Evolutionary conservation across 2,797 vertebrate species (phyloP).

Genomic region (Mastacembelus armatus): DNA sequence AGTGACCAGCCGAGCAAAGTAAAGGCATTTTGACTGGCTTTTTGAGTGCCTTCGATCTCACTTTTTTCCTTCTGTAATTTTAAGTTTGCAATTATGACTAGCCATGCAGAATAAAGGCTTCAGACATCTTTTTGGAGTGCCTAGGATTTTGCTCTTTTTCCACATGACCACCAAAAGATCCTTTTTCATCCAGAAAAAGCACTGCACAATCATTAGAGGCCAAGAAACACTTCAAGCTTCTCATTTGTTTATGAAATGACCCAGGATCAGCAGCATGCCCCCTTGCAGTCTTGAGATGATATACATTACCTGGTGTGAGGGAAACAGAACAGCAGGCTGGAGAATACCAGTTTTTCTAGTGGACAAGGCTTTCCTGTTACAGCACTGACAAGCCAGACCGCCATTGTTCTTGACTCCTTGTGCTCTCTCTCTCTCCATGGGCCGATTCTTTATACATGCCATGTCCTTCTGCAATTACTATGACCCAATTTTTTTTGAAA

Average conservation of each 20-base stretch:
- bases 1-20: conserved; percentile 61
- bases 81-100: conserved; percentile 62
- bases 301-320: conserved; percentile 28
- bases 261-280: conserved; percentile 15
- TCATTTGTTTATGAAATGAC: conserved; percentile 57
- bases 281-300: conserved; percentile 22
- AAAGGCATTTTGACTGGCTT: conserved; percentile 60
- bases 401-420: conserved; percentile 70
- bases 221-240: conserved; percentile 42
- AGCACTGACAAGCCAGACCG: conserved; percentile 59
- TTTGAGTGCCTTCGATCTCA: conserved; percentile 50
- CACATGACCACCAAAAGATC: conserved; percentile 51
- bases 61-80: conserved; percentile 57
- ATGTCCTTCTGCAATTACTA: conserved; percentile 73
- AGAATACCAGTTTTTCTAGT: conserved; percentile 24
- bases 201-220: conserved; percentile 32
- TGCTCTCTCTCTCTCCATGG: conserved; percentile 63
- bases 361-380: conserved; percentile 63
- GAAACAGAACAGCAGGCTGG: conserved; percentile 6
- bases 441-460: conserved; percentile 72
- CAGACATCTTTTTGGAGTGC: conserved; percentile 50
- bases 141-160: conserved; percentile 44
- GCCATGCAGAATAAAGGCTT: conserved; percentile 70
- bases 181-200: conserved; percentile 26
- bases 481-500: conserved; percentile 81